These are phyloP conservation scores for Triplophysa rosa DNA, from an alignment of 2,113 vertebrate species.

Conservation along the genomic window DNA sequence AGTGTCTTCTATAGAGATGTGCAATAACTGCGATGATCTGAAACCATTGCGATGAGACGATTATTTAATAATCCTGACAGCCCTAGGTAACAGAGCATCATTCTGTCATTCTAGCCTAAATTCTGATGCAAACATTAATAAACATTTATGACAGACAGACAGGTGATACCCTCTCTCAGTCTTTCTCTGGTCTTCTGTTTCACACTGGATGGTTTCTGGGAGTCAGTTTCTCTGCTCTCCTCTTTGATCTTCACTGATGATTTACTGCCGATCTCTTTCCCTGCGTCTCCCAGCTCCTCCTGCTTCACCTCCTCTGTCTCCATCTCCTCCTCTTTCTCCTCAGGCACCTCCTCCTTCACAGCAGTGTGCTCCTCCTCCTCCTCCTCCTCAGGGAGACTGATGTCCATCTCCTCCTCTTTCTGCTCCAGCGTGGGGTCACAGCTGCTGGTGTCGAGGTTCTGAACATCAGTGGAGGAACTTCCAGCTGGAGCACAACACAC, in stretches of 20 bases:
- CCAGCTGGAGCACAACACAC: constrained; percentile 62
- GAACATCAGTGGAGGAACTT: constrained; percentile 83
- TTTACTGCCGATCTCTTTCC: constrained; percentile 73
- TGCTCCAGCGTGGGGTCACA: constrained; percentile 62
- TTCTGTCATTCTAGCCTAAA: too few relatives aligned
- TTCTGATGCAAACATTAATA: too few relatives aligned
- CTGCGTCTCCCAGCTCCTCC: constrained; percentile 60
- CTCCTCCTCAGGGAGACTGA: constrained; percentile 56
- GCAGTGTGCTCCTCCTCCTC: background rate
- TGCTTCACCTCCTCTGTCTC: constrained; percentile 53
- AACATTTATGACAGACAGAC: background rate
- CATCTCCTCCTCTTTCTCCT: background rate
- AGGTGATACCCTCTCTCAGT: constrained; percentile 83
- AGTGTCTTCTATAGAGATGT: too few relatives aligned
- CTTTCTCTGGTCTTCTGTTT: constrained; percentile 79
- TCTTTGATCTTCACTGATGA: constrained; percentile 70
- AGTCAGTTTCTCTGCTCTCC: constrained; percentile 71
- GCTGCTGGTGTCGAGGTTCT: constrained; percentile 88
- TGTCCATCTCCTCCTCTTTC: constrained; percentile 64
- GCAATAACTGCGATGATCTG: too few relatives aligned
- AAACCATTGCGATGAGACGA: too few relatives aligned
- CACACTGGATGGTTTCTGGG: constrained; percentile 72
- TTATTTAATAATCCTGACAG: too few relatives aligned
- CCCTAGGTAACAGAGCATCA: too few relatives aligned
- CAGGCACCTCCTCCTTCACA: background rate